These are phyloP conservation scores for Microctenopoma stevenorrisi DNA, from an alignment of 2,797 vertebrate species.

Conservation along the genomic window DNA sequence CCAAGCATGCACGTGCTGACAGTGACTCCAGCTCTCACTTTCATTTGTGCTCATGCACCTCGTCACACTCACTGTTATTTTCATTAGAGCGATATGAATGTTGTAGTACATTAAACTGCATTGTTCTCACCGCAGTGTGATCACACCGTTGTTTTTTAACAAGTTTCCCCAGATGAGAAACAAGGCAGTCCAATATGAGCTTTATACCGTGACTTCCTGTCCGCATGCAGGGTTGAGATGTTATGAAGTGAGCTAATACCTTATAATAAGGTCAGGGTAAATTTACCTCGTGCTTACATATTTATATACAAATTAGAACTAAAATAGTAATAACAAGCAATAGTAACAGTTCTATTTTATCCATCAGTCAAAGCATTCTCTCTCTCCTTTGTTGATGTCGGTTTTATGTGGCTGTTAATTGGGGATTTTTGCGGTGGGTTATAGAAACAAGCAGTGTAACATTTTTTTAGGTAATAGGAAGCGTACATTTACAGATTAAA, in stretches of 20 bases:
- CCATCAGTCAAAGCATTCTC: too few relatives aligned
- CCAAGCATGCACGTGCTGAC: conserved; percentile 36
- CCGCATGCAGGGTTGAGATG: background rate
- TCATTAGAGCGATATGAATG: conserved; percentile 15
- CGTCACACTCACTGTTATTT: conserved; percentile 49
- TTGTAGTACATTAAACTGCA: conserved; percentile 13
- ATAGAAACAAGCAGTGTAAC: conserved; percentile 3
- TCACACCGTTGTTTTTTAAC: conserved; percentile 2
- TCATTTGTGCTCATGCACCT: conserved; percentile 59
- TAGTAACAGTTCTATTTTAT: too few relatives aligned
- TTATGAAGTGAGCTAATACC: background rate
- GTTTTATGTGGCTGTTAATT: background rate
- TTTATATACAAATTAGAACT: too few relatives aligned
- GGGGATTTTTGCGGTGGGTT: background rate
- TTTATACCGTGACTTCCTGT: background rate
- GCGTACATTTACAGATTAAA: too few relatives aligned
- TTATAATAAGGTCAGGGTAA: background rate
- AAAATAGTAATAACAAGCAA: too few relatives aligned
- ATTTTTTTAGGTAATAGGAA: background rate
- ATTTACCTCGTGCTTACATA: too few relatives aligned
- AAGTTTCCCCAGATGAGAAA: conserved; percentile 1
- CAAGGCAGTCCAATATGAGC: background rate
- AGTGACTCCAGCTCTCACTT: conserved; percentile 51
- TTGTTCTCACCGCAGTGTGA: conserved; percentile 15
- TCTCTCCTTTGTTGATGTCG: background rate